phyloP scores from a whole-genome alignment of 2,113 vertebrate species.

The Elaphurus davidianus region DNA sequence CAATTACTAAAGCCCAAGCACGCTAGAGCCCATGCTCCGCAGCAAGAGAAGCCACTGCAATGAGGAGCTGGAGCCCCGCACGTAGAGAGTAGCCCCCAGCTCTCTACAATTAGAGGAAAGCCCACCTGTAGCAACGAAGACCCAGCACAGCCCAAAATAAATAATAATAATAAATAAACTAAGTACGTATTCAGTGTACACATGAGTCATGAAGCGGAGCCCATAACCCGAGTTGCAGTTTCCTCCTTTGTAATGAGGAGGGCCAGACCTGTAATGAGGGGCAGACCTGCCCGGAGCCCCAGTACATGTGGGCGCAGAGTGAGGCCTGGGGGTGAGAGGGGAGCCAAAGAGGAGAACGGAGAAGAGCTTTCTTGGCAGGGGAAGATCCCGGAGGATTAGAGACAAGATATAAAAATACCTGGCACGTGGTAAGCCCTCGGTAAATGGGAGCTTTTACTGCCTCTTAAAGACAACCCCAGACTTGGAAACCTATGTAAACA shows the following conservation, averaged over 20 bases:
- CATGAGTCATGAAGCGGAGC: not conserved
- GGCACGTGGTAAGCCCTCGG: not conserved
- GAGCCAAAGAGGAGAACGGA: not conserved
- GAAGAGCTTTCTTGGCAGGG: not conserved
- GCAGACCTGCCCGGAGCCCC: too few species aligned
- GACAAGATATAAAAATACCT: not conserved
- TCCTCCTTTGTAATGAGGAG: not conserved
- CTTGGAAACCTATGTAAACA: not conserved
- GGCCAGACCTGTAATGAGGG: too few species aligned
- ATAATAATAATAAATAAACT: not conserved
- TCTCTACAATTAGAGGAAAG: not conserved
- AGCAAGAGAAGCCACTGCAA: not conserved
- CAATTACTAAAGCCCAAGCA: not conserved
- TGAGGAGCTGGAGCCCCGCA: not conserved
- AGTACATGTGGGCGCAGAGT: not conserved
- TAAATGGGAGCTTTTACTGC: not conserved
- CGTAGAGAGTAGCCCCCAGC: not conserved
- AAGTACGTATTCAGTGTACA: not conserved
- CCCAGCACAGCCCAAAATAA: not conserved
- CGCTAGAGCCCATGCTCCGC: not conserved
- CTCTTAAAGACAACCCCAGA: not conserved
- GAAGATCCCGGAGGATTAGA: not conserved
- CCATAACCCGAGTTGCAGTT: fast-evolving
- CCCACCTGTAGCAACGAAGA: not conserved
- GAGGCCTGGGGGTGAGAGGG: not conserved